Conservation (phyloP, 2,797 vertebrate species). For the Acanthornis magna region DNA sequence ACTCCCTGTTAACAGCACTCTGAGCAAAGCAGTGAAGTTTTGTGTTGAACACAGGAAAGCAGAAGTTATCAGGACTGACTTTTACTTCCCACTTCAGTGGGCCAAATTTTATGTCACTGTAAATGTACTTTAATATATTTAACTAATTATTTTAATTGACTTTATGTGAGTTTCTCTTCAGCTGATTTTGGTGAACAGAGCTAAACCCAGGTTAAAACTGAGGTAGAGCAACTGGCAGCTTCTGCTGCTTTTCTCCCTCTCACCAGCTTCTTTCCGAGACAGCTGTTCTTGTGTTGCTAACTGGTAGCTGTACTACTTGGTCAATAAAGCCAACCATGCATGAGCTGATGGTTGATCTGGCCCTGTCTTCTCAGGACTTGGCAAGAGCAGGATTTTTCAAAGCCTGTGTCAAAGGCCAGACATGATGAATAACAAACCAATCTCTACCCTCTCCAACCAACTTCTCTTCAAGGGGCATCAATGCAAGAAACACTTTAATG, state of each 20-base stretch:
- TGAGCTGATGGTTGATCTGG: not conserved
- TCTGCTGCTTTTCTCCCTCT: not conserved
- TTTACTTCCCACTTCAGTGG: not conserved
- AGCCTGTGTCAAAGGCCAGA: not conserved
- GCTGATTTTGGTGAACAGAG: not conserved
- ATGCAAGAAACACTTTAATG: not conserved
- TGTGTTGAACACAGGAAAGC: not conserved
- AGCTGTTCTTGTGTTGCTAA: not conserved
- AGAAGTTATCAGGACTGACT: not conserved
- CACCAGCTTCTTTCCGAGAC: not conserved
- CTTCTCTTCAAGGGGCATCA: not conserved
- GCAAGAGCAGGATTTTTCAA: not conserved
- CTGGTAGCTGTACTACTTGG: not conserved
- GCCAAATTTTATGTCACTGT: not conserved
- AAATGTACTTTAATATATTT: not conserved
- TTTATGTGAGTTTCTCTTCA: not conserved
- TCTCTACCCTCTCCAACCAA: not conserved
- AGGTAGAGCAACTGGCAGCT: not conserved
- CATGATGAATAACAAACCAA: not conserved
- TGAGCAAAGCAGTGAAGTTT: not conserved
- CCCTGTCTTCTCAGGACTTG: not conserved
- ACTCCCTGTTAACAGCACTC: not conserved
- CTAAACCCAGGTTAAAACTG: not conserved
- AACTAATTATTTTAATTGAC: not conserved
- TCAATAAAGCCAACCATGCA: not conserved